A percentile compares a stretch with the other conserved stretches of the same genome.
Evolutionary conservation across 2,888 invertebrate genomes (phyloP).

Genomic region (Abscondita cerata): DNA sequence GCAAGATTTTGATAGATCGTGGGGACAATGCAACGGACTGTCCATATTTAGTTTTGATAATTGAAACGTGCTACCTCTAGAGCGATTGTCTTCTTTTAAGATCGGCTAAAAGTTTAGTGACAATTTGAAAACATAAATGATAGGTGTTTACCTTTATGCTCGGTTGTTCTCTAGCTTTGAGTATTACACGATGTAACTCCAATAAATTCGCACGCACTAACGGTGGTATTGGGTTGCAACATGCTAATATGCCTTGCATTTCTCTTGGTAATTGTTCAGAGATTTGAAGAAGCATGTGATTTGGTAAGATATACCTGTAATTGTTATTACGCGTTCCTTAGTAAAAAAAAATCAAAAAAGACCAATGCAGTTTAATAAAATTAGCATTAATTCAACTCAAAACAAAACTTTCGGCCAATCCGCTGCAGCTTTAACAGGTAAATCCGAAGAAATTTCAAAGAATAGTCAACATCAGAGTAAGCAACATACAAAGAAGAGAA

Average conservation of each 20-base stretch:
- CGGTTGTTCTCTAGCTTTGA: slow-evolving; percentile 74
- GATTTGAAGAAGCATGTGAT: slow-evolving; percentile 93
- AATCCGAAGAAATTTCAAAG: too few species aligned
- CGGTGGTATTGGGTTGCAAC: slow-evolving; percentile 93
- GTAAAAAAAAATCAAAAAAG: too few species aligned
- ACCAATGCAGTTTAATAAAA: too few species aligned
- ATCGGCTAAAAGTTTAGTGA: slow-evolving; percentile 60
- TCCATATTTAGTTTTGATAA: slow-evolving; percentile 59
- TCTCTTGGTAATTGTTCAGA: slow-evolving; percentile 88
- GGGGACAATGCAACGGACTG: slow-evolving; percentile 66
- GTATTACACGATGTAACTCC: slow-evolving; percentile 70
- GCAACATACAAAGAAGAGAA: too few species aligned
- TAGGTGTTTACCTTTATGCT: slow-evolving; percentile 62
- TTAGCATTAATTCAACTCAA: too few species aligned
- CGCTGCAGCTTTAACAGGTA: too few species aligned
- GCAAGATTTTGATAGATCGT: slow-evolving; percentile 64
- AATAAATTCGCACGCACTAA: slow-evolving; percentile 64
- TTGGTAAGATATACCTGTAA: slow-evolving; percentile 87
- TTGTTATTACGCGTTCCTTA: too few species aligned
- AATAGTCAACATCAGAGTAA: too few species aligned
- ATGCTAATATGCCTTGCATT: slow-evolving; percentile 90
- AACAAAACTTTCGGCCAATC: too few species aligned
- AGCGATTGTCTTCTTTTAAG: slow-evolving; percentile 56
- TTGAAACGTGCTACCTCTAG: slow-evolving; percentile 51
- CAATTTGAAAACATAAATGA: too few species aligned